phyloP scores from a whole-genome alignment of 2,888 invertebrate species.

The Entomobrya proxima region DNA sequence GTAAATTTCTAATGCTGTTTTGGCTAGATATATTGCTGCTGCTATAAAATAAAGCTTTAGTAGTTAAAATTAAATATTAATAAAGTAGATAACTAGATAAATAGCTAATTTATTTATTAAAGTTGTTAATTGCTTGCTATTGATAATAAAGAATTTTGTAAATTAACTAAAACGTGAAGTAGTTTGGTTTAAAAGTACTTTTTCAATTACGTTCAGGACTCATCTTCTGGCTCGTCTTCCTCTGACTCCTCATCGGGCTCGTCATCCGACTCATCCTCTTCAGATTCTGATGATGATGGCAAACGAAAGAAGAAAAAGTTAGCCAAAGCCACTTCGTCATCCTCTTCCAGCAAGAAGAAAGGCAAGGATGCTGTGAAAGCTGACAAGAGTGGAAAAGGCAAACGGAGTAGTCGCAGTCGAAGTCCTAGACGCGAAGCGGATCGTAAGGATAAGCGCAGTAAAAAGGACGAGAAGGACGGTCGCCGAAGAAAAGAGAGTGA shows the following conservation, averaged over 20 bases:
- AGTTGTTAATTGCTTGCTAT: no score
- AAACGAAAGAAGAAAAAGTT: slow-evolving; percentile 45
- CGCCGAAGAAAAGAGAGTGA: background rate
- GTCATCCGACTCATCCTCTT: slow-evolving; percentile 54
- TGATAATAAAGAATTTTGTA: no score
- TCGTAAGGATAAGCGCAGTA: background rate
- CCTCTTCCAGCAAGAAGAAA: slow-evolving; percentile 13
- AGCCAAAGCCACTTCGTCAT: background rate
- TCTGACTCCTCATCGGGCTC: slow-evolving; percentile 71
- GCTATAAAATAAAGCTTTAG: background rate
- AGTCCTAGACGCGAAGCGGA: background rate
- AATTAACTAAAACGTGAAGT: no score
- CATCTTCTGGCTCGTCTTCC: slow-evolving; percentile 76
- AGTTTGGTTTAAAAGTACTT: no score
- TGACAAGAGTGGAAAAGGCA: background rate
- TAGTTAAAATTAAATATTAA: no score
- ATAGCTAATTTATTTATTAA: no score
- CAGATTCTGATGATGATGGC: slow-evolving; percentile 40
- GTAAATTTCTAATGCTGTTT: background rate
- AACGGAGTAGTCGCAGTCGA: background rate
- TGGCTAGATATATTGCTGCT: background rate
- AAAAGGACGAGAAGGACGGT: background rate
- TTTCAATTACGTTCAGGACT: slow-evolving; percentile 3
- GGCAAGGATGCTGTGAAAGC: background rate
- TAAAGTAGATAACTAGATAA: no score